Percentiles rank a stretch among this genome's conserved stretches.
These are phyloP conservation scores for Matsumurasca onukii DNA, from an alignment of 1,140 invertebrate species.

Conservation along the genomic window DNA sequence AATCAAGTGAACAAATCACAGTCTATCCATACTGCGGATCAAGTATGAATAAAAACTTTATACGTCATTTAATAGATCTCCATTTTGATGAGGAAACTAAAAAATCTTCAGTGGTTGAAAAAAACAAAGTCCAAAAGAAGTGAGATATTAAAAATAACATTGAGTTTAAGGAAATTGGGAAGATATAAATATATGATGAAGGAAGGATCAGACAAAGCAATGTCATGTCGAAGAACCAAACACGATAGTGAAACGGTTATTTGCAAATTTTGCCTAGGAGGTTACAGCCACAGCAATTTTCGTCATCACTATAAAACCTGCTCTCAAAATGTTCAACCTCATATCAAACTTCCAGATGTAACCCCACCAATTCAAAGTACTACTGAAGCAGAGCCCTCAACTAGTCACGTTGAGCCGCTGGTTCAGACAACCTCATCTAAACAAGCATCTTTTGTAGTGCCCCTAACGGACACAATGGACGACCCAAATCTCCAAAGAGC, in stretches of 20 bases:
- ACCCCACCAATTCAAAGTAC: not conserved
- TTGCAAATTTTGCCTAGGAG: not conserved
- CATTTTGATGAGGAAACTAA: not conserved
- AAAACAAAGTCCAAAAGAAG: not conserved
- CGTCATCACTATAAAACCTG: not conserved
- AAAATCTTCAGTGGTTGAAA: not conserved
- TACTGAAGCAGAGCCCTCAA: not conserved
- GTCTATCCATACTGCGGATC: not conserved
- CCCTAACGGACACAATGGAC: not conserved
- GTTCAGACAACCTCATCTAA: not conserved
- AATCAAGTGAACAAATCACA: no score
- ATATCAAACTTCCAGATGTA: not conserved
- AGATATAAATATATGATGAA: not conserved
- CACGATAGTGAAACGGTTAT: not conserved
- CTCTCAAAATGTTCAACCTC: not conserved
- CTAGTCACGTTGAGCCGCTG: not conserved
- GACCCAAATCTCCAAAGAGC: not conserved
- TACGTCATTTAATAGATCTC: not conserved
- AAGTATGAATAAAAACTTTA: not conserved
- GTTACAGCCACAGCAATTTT: not conserved
- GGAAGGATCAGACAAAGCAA: not conserved
- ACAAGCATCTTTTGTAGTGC: not conserved
- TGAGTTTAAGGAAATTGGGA: not conserved
- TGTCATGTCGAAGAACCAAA: not conserved
- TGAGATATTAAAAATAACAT: not conserved